Evolutionary conservation across 2,113 vertebrate species (phyloP).

Genomic region (Montifringilla adamsi): DNA sequence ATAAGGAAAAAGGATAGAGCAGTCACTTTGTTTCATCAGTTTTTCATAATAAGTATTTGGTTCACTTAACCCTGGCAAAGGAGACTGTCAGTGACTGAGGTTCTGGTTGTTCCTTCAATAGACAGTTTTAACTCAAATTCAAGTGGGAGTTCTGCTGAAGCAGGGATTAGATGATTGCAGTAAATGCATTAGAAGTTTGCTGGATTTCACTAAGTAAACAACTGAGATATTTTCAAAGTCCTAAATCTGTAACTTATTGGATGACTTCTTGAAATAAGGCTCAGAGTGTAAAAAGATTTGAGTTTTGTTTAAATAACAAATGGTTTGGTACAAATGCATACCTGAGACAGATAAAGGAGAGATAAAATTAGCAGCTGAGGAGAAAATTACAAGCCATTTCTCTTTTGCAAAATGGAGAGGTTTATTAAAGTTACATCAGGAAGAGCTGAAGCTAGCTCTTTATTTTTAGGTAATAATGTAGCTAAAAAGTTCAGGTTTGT

Average conservation of each 20-base stretch:
- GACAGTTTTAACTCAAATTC: background rate
- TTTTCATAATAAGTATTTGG: background rate
- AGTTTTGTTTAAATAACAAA: background rate
- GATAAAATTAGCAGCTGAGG: background rate
- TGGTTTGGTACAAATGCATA: background rate
- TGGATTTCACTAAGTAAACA: background rate
- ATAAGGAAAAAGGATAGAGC: background rate
- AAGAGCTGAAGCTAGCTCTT: background rate
- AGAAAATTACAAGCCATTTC: constrained; percentile 46
- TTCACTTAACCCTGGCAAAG: background rate
- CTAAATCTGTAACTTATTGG: background rate
- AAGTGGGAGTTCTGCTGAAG: background rate
- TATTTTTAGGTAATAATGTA: background rate
- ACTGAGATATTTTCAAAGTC: background rate
- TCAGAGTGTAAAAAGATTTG: background rate
- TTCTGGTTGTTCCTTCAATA: background rate
- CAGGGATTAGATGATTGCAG: background rate
- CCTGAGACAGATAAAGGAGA: background rate
- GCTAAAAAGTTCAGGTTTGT: constrained; percentile 28
- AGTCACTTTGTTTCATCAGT: background rate
- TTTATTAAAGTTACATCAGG: background rate
- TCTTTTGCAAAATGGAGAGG: background rate
- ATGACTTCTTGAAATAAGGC: background rate
- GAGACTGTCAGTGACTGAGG: background rate
- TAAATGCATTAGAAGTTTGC: background rate